Evolutionary conservation across 2,113 vertebrate genomes (phyloP).

Genomic region (Pantherophis guttatus): DNA sequence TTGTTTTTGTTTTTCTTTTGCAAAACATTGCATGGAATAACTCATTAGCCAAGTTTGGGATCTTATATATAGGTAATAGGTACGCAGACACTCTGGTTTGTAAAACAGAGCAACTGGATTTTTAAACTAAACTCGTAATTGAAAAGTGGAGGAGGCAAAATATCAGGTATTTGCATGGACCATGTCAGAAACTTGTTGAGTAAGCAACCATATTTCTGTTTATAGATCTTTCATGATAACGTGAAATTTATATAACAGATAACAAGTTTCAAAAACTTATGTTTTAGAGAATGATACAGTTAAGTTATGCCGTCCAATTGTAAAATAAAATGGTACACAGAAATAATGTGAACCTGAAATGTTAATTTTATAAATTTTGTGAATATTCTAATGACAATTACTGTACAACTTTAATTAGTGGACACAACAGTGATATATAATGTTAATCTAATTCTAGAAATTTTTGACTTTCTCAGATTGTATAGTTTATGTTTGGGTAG

Average conservation of each 20-base stretch:
- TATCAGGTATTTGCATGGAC: background rate
- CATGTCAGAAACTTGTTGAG: background rate
- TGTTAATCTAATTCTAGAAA: background rate
- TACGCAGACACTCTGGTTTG: background rate
- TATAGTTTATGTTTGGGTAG: background rate
- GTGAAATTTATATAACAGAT: background rate
- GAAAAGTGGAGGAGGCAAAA: background rate
- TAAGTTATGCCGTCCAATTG: background rate
- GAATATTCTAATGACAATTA: background rate
- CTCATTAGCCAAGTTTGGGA: background rate
- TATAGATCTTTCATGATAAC: background rate
- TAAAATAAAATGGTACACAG: background rate
- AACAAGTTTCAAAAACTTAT: background rate
- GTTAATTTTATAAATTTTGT: background rate
- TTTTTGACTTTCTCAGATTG: background rate
- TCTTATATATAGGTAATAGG: background rate
- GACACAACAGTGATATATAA: background rate
- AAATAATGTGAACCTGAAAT: background rate
- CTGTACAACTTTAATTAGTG: background rate
- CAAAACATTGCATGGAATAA: background rate
- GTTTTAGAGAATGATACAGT: background rate
- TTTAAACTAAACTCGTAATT: background rate
- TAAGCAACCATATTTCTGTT: background rate
- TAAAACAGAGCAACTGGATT: background rate
- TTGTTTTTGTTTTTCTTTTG: too few species aligned